Conservation (phyloP, 2,113 vertebrate genomes). For the Sminthopsis crassicaudata region DNA sequence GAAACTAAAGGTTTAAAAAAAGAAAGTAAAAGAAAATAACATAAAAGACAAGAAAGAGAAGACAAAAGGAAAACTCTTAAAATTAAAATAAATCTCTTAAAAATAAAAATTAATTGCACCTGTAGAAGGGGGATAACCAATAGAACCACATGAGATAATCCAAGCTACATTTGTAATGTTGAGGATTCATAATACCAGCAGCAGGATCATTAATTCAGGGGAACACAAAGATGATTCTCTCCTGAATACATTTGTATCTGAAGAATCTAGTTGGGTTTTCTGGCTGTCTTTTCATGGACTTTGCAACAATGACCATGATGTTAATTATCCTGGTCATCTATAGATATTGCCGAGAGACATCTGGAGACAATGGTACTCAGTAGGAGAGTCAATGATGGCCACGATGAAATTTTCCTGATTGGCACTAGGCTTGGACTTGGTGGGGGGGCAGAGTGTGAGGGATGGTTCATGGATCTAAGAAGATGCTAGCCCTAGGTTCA, state of each 20-base stretch:
- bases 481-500: neutral
- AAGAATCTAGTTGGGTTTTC: neutral
- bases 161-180: neutral
- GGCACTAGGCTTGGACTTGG: neutral
- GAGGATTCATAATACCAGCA: neutral
- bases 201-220: neutral
- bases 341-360: neutral
- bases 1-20: neutral
- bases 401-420: neutral
- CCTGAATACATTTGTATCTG: neutral
- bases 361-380: neutral
- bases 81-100: neutral
- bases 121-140: neutral
- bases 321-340: neutral
- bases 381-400: neutral
- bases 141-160: neutral
- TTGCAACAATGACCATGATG: neutral
- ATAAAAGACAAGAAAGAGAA: neutral
- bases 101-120: neutral
- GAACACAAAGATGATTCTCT: neutral
- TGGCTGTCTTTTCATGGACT: neutral
- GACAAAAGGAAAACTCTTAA: neutral
- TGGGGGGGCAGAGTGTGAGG: neutral
- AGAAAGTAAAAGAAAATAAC: neutral
- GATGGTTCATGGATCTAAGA: neutral